Percentiles rank a stretch among this genome's conserved stretches.
Conservation (phyloP, 2,113 vertebrate genomes). For the Vanacampus margaritifer region DNA sequence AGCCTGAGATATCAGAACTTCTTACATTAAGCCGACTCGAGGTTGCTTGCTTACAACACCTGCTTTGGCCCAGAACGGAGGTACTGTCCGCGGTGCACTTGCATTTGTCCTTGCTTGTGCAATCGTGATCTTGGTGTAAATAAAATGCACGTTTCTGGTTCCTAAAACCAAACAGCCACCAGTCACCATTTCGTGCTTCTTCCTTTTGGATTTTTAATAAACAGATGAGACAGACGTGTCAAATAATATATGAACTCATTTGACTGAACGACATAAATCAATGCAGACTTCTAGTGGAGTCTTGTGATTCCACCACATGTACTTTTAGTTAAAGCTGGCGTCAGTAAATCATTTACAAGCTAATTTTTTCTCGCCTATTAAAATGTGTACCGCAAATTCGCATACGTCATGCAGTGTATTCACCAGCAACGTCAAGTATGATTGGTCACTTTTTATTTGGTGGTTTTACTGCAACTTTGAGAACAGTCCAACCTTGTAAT, state of each 20-base stretch:
- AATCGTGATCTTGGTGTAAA: background rate
- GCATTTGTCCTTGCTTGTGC: constrained; percentile 2
- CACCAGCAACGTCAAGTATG: background rate
- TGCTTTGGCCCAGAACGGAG: constrained; percentile 3
- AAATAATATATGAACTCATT: background rate
- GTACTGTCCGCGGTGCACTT: constrained; percentile 2
- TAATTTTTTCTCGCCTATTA: background rate
- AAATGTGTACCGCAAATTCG: background rate
- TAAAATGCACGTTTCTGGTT: constrained; percentile 22
- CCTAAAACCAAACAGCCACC: background rate
- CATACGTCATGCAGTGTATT: background rate
- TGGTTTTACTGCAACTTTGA: background rate
- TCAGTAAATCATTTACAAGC: background rate
- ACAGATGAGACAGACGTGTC: background rate
- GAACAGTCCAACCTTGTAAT: background rate
- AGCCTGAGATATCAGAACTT: constrained; percentile 1
- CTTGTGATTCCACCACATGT: background rate
- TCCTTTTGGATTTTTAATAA: background rate
- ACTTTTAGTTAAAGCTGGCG: background rate
- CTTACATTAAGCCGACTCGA: background rate
- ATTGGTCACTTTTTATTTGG: background rate
- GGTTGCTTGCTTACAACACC: background rate
- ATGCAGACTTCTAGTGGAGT: background rate
- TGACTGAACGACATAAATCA: background rate
- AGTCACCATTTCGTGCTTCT: background rate